Conservation (phyloP, 2,888 invertebrate genomes). For the Clitarchus hookeri region DNA sequence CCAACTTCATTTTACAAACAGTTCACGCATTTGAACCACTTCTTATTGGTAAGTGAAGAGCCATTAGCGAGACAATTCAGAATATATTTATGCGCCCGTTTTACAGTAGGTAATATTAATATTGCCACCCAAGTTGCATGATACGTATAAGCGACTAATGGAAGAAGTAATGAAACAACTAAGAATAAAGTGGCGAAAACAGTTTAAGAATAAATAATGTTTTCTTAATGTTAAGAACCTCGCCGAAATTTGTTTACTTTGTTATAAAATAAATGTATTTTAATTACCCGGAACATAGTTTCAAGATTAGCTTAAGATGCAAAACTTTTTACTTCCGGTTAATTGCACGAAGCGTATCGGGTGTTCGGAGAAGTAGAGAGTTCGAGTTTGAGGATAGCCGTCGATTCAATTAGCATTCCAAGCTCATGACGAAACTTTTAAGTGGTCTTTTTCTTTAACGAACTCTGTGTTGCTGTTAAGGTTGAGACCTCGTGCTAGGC, state of each 20-base stretch:
- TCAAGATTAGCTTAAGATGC: background rate
- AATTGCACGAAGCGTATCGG: background rate
- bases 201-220: too few species aligned
- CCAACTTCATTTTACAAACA: too few species aligned
- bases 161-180: too few species aligned
- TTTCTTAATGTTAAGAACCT: too few species aligned
- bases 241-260: background rate
- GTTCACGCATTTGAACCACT: too few species aligned
- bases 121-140: too few species aligned
- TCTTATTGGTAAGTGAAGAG: too few species aligned
- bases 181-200: too few species aligned
- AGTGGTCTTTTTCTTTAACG: background rate
- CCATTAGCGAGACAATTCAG: too few species aligned
- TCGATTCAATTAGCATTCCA: background rate
- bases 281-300: background rate
- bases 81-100: too few species aligned
- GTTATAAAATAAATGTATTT: background rate
- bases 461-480: background rate
- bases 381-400: background rate
- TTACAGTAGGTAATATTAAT: too few species aligned
- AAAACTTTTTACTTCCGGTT: background rate
- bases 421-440: background rate
- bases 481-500: background rate
- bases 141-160: too few species aligned
- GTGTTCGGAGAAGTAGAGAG: background rate